A percentile compares a stretch with the other conserved stretches of the same genome.
Conservation (phyloP, 2,888 invertebrate genomes). For the Lobophora halterata region DNA sequence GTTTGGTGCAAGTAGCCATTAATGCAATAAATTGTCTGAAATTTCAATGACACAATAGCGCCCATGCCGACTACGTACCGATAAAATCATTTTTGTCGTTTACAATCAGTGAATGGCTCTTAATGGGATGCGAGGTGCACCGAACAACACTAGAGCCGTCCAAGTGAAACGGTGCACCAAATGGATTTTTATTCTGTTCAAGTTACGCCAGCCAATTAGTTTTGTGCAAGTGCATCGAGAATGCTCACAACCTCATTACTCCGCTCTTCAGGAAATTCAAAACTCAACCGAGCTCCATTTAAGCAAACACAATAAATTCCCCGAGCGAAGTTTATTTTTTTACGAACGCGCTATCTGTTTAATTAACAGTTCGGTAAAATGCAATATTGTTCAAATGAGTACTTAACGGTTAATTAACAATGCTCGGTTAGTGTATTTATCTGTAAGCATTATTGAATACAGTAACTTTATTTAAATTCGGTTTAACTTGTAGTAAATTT, state of each 20-base stretch:
- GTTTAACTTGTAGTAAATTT: too few species aligned
- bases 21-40: too few species aligned
- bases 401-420: too few species aligned
- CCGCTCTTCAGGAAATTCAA: constrained; percentile 46
- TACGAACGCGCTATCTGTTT: constrained; percentile 11
- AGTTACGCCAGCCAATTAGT: constrained; percentile 67
- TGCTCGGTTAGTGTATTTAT: too few species aligned
- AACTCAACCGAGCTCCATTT: constrained; percentile 39
- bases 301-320: constrained; percentile 29
- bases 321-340: constrained; percentile 21
- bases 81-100: constrained; percentile 24
- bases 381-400: constrained; percentile 7
- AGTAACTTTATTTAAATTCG: too few species aligned
- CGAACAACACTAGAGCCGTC: constrained; percentile 41
- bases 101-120: constrained; percentile 15
- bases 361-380: constrained; percentile 13
- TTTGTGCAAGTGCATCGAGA: constrained; percentile 64
- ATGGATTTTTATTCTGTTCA: constrained; percentile 65
- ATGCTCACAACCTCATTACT: constrained; percentile 57
- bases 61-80: constrained; percentile 3
- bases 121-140: constrained; percentile 7
- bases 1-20: too few species aligned
- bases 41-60: constrained; percentile 5
- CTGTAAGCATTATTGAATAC: too few species aligned
- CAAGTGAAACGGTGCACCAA: constrained; percentile 50